Evolutionary conservation across 2,797 vertebrate genomes (phyloP).

Genomic region (Enteromius viviparus): DNA sequence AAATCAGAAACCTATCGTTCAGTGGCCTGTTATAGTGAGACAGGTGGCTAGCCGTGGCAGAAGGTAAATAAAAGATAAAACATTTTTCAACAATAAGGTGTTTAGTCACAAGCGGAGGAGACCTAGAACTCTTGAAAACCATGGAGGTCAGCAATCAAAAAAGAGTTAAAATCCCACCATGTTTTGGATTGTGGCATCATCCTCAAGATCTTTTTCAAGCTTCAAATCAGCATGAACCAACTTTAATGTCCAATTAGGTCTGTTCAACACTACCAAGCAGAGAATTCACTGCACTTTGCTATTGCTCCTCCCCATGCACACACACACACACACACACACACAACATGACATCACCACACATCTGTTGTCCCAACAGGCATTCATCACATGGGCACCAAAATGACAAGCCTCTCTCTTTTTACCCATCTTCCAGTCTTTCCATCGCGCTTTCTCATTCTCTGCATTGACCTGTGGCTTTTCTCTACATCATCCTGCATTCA

Average conservation of each 20-base stretch:
- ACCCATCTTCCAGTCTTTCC: slow-evolving; percentile 47
- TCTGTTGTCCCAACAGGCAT: slow-evolving; percentile 81
- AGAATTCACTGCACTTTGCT: slow-evolving; percentile 33
- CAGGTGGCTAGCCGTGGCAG: slow-evolving; percentile 1
- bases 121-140: background rate
- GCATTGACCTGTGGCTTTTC: slow-evolving; percentile 42
- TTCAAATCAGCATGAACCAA: background rate
- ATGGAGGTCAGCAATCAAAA: background rate
- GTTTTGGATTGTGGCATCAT: background rate
- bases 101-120: background rate
- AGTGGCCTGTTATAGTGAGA: slow-evolving; percentile 64
- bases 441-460: slow-evolving; percentile 43
- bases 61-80: background rate
- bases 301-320: slow-evolving; percentile 67
- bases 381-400: slow-evolving; percentile 76
- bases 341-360: slow-evolving; percentile 82
- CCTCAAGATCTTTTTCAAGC: background rate
- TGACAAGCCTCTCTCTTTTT: slow-evolving; percentile 63
- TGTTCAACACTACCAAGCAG: background rate
- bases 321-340: slow-evolving; percentile 60
- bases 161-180: background rate
- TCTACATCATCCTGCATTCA: slow-evolving; percentile 61
- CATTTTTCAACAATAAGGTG: background rate
- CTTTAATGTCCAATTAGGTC: background rate
- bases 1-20: slow-evolving; percentile 72